phyloP scores from a whole-genome alignment of 37 sponge, comb jelly and placozoan genomes.

The Eunapius fragilis region DNA sequence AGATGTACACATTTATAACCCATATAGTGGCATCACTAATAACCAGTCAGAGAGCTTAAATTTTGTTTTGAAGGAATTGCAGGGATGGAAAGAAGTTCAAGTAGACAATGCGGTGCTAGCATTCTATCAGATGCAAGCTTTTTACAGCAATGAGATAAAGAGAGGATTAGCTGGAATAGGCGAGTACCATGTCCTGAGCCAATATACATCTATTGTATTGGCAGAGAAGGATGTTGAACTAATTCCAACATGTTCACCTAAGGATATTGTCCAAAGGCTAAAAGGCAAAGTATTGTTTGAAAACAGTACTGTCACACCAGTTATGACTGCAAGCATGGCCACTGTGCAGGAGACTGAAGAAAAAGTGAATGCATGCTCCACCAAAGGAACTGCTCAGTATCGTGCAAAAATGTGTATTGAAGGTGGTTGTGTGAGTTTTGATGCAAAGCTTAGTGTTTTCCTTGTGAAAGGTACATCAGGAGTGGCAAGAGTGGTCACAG shows the following conservation, averaged over 20 bases:
- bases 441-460: slow-evolving; percentile 32
- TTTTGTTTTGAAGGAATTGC: slow-evolving; percentile 27
- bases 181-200: slow-evolving; percentile 16
- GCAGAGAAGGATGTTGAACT: not conserved
- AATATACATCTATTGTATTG: not conserved
- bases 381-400: slow-evolving; percentile 1
- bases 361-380: not conserved
- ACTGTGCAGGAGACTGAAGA: not conserved
- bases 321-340: too few relatives aligned
- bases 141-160: slow-evolving; percentile 60
- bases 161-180: slow-evolving; percentile 58
- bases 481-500: slow-evolving; percentile 29
- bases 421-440: slow-evolving; percentile 1
- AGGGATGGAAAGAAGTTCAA: slow-evolving; percentile 51
- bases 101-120: slow-evolving; percentile 42
- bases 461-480: slow-evolving; percentile 28
- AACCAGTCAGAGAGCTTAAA: slow-evolving; percentile 70
- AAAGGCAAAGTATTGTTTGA: too few relatives aligned
- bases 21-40: slow-evolving; percentile 67
- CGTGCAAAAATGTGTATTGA: not conserved
- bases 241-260: slow-evolving; percentile 5
- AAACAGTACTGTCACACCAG: too few relatives aligned
- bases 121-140: slow-evolving; percentile 56
- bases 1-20: slow-evolving; percentile 35
- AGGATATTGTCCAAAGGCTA: slow-evolving; percentile 15